Conservation (phyloP, 2,888 invertebrate species). For the Nomada fabriciana region DNA sequence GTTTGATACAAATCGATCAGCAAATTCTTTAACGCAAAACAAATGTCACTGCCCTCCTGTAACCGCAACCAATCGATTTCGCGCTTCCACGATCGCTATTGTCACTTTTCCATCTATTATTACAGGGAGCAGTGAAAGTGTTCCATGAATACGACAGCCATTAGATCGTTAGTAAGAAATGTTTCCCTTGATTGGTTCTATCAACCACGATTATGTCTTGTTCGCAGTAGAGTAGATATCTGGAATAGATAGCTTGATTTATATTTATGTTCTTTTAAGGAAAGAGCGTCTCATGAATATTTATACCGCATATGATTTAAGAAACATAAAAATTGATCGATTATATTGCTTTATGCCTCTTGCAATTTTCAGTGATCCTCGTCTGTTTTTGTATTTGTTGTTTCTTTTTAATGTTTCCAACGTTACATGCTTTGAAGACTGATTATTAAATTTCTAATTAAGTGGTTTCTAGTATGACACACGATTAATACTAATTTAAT, state of each 20-base stretch:
- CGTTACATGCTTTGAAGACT: no score
- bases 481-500: no score
- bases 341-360: background rate
- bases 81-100: conserved; percentile 31
- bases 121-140: conserved; percentile 50
- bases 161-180: conserved; percentile 13
- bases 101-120: conserved; percentile 21
- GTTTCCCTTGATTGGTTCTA: background rate
- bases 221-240: background rate
- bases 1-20: conserved; percentile 13
- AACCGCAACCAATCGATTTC: conserved; percentile 50
- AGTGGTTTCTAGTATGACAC: no score
- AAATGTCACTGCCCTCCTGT: conserved; percentile 8
- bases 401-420: no score
- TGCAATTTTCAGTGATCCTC: background rate
- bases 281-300: background rate
- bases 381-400: no score
- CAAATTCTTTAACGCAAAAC: conserved; percentile 28
- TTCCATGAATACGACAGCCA: conserved; percentile 2
- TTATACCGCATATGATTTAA: background rate
- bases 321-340: background rate
- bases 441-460: no score
- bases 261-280: background rate
- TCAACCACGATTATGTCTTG: background rate
- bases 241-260: background rate